Percentiles rank a stretch among this genome's conserved stretches.
phyloP scores from a whole-genome alignment of 2,797 vertebrate genomes.

The Craterocephalus amniculus region DNA sequence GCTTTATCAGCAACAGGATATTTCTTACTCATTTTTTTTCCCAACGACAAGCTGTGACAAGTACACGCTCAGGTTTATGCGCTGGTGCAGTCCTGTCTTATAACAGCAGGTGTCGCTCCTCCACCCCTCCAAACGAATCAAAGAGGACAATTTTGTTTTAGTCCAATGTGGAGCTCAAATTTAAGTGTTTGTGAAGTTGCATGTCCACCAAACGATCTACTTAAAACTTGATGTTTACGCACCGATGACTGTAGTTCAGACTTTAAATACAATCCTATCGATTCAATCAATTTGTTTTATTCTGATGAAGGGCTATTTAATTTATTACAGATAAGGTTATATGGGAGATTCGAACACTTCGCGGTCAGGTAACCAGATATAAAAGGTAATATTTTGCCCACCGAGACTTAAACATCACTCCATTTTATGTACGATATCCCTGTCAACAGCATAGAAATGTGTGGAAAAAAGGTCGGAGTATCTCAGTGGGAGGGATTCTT shows the following conservation, averaged over 20 bases:
- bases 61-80: background rate
- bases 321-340: too few relatives aligned
- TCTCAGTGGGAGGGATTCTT: constrained; percentile 78
- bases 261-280: background rate
- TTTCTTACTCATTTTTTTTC: background rate
- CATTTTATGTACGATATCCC: background rate
- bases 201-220: background rate
- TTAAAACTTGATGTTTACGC: background rate
- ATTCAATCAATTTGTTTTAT: background rate
- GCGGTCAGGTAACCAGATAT: background rate
- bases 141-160: background rate
- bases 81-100: background rate
- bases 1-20: background rate
- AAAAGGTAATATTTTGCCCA: background rate
- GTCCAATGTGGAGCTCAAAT: background rate
- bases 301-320: background rate
- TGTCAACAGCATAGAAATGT: constrained; percentile 11
- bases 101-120: constrained; percentile 49
- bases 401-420: background rate
- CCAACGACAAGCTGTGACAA: background rate
- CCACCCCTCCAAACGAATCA: background rate
- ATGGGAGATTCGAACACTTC: too few relatives aligned
- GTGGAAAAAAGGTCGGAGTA: constrained; percentile 25
- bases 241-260: background rate
- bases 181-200: background rate